phyloP scores from a whole-genome alignment of 2,888 invertebrate genomes.

The Drosophila flavopinicola region DNA sequence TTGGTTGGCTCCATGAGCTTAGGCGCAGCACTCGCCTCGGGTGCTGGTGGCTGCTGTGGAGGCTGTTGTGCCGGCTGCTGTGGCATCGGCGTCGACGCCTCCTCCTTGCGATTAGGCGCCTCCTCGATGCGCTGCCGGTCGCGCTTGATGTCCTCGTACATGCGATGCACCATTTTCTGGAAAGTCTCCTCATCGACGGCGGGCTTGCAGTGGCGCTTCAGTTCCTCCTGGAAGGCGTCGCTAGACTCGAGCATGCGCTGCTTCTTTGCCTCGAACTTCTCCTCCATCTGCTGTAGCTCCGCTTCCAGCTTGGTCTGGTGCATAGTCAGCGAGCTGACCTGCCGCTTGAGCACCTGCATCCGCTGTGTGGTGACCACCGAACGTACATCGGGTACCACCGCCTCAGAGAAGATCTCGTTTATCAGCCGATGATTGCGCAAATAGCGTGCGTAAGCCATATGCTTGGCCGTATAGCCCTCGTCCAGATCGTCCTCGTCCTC shows the following conservation, averaged over 20 bases:
- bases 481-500: conserved; percentile 98
- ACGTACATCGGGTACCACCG: conserved; percentile 98
- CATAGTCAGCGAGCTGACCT: conserved; percentile 98
- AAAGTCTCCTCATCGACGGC: conserved; percentile 97
- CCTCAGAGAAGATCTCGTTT: conserved; percentile 98
- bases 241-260: conserved; percentile 97
- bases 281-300: conserved; percentile 97
- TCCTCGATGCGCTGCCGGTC: conserved; percentile 87
- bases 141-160: conserved; percentile 90
- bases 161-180: conserved; percentile 94
- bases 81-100: too few relatives aligned
- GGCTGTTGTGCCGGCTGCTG: conserved; percentile 52
- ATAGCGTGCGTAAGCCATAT: conserved; percentile 97
- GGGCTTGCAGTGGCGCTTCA: conserved; percentile 96
- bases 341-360: conserved; percentile 96
- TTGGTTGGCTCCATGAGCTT: conserved; percentile 24
- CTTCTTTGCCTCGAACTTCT: conserved; percentile 98
- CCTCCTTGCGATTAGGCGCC: conserved; percentile 48
- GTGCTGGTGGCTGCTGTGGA: conserved; percentile 39
- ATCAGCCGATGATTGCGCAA: conserved; percentile 97
- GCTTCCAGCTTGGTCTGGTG: conserved; percentile 98
- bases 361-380: conserved; percentile 97
- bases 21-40: conserved; percentile 25
- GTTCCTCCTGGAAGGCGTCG: conserved; percentile 95
- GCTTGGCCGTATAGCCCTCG: conserved; percentile 97